Conservation (phyloP, 2,113 vertebrate species). For the Cheirogaleus medius region DNA sequence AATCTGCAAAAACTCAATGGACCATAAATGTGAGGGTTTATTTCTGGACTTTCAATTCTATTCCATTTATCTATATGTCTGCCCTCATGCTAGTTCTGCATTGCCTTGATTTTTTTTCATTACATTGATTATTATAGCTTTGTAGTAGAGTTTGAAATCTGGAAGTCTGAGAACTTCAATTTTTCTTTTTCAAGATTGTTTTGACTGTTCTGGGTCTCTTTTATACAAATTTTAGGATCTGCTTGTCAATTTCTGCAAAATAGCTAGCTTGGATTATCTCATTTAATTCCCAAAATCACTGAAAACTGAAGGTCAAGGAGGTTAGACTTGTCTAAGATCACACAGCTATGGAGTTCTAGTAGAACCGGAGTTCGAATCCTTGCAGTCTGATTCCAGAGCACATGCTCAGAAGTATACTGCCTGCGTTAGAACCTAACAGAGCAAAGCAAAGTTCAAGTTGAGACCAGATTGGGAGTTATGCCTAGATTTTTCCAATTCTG, state of each 20-base stretch:
- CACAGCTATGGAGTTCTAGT: not conserved
- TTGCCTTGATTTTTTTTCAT: not conserved
- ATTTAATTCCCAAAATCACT: not conserved
- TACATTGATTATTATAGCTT: not conserved
- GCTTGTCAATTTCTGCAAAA: not conserved
- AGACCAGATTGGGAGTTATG: not conserved
- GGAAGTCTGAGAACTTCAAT: not conserved
- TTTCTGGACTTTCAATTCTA: not conserved
- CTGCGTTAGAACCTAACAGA: not conserved
- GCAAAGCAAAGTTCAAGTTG: not conserved
- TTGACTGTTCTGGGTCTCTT: not conserved
- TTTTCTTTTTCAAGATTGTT: constrained; percentile 2
- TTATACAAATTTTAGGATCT: not conserved
- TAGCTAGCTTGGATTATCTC: not conserved
- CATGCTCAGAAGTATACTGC: not conserved
- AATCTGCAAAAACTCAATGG: not conserved
- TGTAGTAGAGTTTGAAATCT: not conserved
- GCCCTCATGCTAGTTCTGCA: not conserved
- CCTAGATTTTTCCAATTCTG: not conserved
- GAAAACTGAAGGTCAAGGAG: not conserved
- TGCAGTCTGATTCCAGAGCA: not conserved
- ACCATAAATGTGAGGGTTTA: not conserved
- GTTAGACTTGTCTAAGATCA: not conserved
- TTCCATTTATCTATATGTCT: not conserved
- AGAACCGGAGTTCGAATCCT: not conserved